Percentiles rank a stretch among this genome's conserved stretches.
phyloP scores from a whole-genome alignment of 2,888 invertebrate genomes.

The Orthosia gracilis region DNA sequence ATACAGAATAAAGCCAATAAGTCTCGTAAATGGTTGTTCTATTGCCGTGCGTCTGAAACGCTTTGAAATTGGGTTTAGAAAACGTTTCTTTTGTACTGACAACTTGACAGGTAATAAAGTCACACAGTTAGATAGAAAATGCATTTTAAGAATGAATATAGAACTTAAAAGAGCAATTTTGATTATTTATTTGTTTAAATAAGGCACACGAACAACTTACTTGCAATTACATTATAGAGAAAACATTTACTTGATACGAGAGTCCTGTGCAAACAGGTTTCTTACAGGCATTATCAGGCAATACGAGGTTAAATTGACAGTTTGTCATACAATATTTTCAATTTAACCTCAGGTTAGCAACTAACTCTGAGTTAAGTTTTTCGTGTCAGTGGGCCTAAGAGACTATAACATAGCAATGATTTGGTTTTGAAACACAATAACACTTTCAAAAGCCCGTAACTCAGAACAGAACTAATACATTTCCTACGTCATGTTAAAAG shows the following conservation, averaged over 20 bases:
- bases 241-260: no score
- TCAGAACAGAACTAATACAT: conserved; percentile 26
- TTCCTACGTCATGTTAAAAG: conserved; percentile 34
- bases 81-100: neutral
- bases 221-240: no score
- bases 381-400: neutral
- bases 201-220: no score
- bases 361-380: no score
- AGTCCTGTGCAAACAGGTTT: no score
- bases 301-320: no score
- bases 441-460: conserved; percentile 12
- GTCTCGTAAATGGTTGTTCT: conserved; percentile 29
- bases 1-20: conserved; percentile 30
- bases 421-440: conserved; percentile 25
- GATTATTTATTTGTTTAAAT: no score
- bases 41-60: neutral
- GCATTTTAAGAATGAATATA: neutral
- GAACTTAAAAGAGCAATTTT: neutral
- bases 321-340: no score
- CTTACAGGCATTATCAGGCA: no score
- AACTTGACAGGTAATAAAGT: neutral
- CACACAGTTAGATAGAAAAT: neutral
- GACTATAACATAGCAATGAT: neutral
- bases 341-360: no score
- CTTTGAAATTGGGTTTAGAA: neutral